Percentiles rank a stretch among this genome's conserved stretches.
These are phyloP conservation scores for Solen grandis DNA, from an alignment of 1,140 invertebrate species.

Conservation along the genomic window DNA sequence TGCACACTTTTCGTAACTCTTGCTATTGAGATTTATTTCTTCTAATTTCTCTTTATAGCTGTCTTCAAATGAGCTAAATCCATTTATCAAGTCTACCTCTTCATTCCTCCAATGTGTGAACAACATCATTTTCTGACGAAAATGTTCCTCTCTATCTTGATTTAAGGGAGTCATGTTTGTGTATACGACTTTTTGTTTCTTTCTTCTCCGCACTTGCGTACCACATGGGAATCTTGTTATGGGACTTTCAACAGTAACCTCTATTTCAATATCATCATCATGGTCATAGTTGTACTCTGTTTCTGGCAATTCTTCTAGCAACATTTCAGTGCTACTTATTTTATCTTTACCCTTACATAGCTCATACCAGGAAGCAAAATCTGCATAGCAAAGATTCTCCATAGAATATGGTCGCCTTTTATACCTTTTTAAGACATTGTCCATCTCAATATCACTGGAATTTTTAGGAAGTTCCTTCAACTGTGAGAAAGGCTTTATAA, in stretches of 20 bases:
- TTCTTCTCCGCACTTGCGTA: slow-evolving; percentile 16
- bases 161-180: slow-evolving; percentile 18
- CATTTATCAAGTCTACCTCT: slow-evolving; percentile 30
- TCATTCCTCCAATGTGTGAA: slow-evolving; percentile 38
- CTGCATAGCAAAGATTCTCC: slow-evolving; percentile 46
- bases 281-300: slow-evolving; percentile 41
- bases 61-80: slow-evolving; percentile 26
- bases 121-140: slow-evolving; percentile 28
- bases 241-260: background rate
- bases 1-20: background rate
- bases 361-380: slow-evolving; percentile 50
- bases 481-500: slow-evolving; percentile 40
- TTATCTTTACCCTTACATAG: slow-evolving; percentile 4
- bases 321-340: background rate
- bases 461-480: slow-evolving; percentile 36
- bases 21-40: background rate
- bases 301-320: slow-evolving; percentile 36
- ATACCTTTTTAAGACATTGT: slow-evolving; percentile 32
- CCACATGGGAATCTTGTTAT: slow-evolving; percentile 35
- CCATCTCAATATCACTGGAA: slow-evolving; percentile 28
- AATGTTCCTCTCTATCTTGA: slow-evolving; percentile 33
- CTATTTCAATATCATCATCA: slow-evolving; percentile 13
- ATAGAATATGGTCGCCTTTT: slow-evolving; percentile 22
- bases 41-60: slow-evolving; percentile 13
- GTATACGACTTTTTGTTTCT: slow-evolving; percentile 35